Conservation (phyloP, 2,113 vertebrate genomes). For the Sminthopsis crassicaudata region DNA sequence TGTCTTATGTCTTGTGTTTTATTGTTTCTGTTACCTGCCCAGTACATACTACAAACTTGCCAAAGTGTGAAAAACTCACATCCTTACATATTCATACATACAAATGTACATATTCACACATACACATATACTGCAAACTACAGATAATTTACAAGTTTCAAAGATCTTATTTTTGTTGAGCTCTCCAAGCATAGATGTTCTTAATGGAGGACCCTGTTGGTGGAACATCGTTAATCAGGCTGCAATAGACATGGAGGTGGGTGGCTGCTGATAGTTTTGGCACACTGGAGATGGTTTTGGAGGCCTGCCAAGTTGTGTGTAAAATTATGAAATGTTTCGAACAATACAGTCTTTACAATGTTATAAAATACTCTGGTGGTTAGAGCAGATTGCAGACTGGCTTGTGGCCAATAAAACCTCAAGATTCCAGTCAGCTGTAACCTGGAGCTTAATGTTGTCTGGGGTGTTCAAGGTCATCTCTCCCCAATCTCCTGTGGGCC, state of each 20-base stretch:
- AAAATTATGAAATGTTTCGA: constrained; percentile 85
- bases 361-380: constrained; percentile 84
- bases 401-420: constrained; percentile 82
- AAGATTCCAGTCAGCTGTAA: constrained; percentile 85
- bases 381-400: constrained; percentile 79
- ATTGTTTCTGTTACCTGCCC: background rate
- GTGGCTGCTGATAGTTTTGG: constrained; percentile 89
- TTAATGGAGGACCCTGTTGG: constrained; percentile 63
- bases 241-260: constrained; percentile 82
- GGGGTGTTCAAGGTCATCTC: constrained; percentile 79
- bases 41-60: background rate
- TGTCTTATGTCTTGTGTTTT: background rate
- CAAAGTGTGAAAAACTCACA: background rate
- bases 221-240: constrained; percentile 82
- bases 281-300: constrained; percentile 85
- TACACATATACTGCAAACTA: constrained; percentile 62
- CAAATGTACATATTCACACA: background rate
- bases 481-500: constrained; percentile 60
- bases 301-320: constrained; percentile 82
- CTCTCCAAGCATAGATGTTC: constrained; percentile 72
- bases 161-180: constrained; percentile 65
- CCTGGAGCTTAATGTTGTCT: constrained; percentile 76
- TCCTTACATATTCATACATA: background rate
- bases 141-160: constrained; percentile 68
- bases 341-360: constrained; percentile 88